phyloP scores from a whole-genome alignment of 1,140 invertebrate species.

The Meteorus sp. region DNA sequence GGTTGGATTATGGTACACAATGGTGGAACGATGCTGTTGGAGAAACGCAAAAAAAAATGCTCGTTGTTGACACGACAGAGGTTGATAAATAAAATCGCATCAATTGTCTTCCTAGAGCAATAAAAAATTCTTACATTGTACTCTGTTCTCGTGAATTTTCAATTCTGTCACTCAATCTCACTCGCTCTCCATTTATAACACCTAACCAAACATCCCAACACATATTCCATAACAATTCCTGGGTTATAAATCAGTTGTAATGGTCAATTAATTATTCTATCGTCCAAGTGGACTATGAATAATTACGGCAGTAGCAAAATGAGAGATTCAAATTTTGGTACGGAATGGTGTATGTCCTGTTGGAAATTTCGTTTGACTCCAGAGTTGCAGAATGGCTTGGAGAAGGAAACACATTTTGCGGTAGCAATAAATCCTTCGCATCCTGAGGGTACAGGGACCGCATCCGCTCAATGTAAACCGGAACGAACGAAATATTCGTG shows the following conservation, averaged over 20 bases:
- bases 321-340: background rate
- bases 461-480: conserved; percentile 1
- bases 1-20: conserved; percentile 13
- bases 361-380: conserved; percentile 3
- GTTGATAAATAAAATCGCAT: no score
- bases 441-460: conserved; percentile 1
- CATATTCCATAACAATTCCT: no score
- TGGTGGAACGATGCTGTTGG: background rate
- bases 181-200: no score
- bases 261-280: no score
- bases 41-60: conserved; percentile 5
- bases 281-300: background rate
- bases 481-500: conserved; percentile 13
- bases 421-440: conserved; percentile 16
- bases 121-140: no score
- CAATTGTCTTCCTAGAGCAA: no score
- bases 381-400: no score
- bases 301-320: conserved; percentile 8
- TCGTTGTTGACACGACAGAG: background rate
- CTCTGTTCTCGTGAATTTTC: no score
- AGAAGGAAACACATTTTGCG: conserved; percentile 7
- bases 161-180: no score
- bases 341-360: background rate
- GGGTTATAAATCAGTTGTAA: background rate
- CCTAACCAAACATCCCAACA: no score